Percentiles rank a stretch among this genome's conserved stretches.
These are phyloP conservation scores for Diplolepis rosae DNA, from an alignment of 2,888 invertebrate species.

Conservation along the genomic window DNA sequence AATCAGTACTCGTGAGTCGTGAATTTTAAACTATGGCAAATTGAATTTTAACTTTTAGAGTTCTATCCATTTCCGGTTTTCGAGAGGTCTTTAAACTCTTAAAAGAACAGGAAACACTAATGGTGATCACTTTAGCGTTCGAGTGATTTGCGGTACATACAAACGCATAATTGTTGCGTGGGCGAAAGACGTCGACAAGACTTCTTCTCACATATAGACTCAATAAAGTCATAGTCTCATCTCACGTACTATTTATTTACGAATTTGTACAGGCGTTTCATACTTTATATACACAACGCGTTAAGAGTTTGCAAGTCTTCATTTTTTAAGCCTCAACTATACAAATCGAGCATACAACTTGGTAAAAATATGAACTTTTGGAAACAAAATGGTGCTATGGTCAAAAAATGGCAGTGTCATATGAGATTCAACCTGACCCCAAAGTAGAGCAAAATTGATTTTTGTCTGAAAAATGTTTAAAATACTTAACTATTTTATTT, in stretches of 20 bases:
- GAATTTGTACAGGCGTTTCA: background rate
- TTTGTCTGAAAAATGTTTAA: too few relatives aligned
- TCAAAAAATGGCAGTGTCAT: too few relatives aligned
- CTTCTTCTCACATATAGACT: conserved; percentile 55
- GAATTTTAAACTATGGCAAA: conserved; percentile 4
- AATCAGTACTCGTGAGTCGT: background rate
- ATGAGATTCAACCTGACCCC: too few relatives aligned
- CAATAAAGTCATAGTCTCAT: conserved; percentile 42
- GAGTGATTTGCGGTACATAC: conserved; percentile 30
- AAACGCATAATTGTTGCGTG: conserved; percentile 46
- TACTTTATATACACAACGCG: background rate
- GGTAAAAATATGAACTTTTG: conserved; percentile 15
- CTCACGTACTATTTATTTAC: conserved; percentile 17
- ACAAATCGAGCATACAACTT: background rate
- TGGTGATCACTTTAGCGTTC: conserved; percentile 22
- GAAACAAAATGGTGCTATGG: too few relatives aligned
- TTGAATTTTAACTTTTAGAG: conserved; percentile 9
- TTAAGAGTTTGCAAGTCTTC: background rate
- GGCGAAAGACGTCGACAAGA: conserved; percentile 52
- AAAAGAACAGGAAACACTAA: conserved; percentile 16
- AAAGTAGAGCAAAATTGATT: too few relatives aligned
- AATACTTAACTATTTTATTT: too few relatives aligned
- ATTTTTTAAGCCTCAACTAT: conserved; percentile 12
- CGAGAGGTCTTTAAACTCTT: conserved; percentile 23
- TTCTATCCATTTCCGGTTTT: conserved; percentile 16